These are phyloP conservation scores for Plumapathes pennacea DNA, from an alignment of 92 coral and sea anemone genomes.

Conservation along the genomic window DNA sequence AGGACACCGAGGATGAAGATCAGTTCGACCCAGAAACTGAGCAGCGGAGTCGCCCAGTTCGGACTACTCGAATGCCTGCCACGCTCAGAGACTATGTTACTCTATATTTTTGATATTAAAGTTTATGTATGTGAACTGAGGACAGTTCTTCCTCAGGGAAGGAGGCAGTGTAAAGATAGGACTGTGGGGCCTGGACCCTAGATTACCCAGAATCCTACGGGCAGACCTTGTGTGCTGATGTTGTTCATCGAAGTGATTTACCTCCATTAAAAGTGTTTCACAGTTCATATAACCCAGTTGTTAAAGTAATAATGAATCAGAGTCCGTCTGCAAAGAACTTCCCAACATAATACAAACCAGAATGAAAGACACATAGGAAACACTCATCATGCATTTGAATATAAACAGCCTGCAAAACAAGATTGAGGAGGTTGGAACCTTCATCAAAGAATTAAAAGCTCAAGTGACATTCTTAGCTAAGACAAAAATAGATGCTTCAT, in stretches of 20 bases:
- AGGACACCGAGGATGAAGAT: background rate
- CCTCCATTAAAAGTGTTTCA: too few species aligned
- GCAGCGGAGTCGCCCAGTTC: background rate
- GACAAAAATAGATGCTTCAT: background rate
- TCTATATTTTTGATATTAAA: background rate
- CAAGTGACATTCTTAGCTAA: background rate
- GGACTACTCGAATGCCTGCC: background rate
- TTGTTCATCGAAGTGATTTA: too few species aligned
- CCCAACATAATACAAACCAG: background rate
- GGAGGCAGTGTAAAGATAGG: too few species aligned
- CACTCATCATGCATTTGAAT: constrained; percentile 1
- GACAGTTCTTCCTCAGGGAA: too few species aligned
- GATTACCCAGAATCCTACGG: too few species aligned
- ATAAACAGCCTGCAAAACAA: background rate
- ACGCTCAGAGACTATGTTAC: constrained; percentile 6
- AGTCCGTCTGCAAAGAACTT: too few species aligned
- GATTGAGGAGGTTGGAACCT: constrained; percentile 1
- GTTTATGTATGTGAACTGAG: too few species aligned
- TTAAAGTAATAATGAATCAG: too few species aligned
- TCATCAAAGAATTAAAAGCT: constrained; percentile 5
- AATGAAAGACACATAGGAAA: background rate
- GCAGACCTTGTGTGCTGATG: too few species aligned
- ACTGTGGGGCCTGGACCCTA: too few species aligned
- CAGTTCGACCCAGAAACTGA: background rate
- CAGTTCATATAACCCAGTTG: too few species aligned